These are phyloP conservation scores for Prietella phreatophila DNA, from an alignment of 2,113 vertebrate genomes.

Conservation along the genomic window DNA sequence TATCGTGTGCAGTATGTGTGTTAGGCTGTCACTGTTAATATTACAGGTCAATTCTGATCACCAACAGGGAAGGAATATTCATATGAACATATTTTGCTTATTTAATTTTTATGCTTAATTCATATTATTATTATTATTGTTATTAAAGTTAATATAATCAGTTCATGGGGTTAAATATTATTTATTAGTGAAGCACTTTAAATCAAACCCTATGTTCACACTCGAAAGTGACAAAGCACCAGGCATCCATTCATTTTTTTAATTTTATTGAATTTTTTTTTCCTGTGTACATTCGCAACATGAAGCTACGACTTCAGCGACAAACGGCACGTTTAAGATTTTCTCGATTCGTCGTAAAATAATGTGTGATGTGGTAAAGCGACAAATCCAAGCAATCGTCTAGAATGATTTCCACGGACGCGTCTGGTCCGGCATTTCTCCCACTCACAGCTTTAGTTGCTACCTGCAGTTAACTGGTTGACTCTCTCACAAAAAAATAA, in stretches of 20 bases:
- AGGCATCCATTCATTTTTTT: background rate
- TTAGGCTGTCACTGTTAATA: constrained; percentile 29
- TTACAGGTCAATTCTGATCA: constrained; percentile 16
- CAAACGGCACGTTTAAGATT: background rate
- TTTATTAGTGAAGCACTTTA: constrained; percentile 4
- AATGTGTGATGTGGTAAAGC: background rate
- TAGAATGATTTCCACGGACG: background rate
- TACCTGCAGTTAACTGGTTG: background rate
- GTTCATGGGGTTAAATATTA: background rate
- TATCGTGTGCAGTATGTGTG: constrained; percentile 10
- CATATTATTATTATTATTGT: background rate
- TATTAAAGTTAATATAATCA: background rate
- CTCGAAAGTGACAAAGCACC: background rate
- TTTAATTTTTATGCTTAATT: background rate
- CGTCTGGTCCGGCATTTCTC: background rate
- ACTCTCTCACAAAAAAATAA: background rate
- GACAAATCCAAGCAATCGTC: background rate
- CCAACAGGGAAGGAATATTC: background rate
- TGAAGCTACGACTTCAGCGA: background rate
- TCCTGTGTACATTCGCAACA: background rate
- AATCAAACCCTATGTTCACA: background rate
- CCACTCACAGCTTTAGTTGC: background rate
- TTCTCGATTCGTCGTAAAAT: background rate
- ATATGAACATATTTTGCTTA: background rate
- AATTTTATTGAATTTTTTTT: too few relatives aligned